A percentile compares a stretch with the other conserved stretches of the same genome.
Evolutionary conservation across 2,888 invertebrate species (phyloP).

Genomic region (Volucella inanis): DNA sequence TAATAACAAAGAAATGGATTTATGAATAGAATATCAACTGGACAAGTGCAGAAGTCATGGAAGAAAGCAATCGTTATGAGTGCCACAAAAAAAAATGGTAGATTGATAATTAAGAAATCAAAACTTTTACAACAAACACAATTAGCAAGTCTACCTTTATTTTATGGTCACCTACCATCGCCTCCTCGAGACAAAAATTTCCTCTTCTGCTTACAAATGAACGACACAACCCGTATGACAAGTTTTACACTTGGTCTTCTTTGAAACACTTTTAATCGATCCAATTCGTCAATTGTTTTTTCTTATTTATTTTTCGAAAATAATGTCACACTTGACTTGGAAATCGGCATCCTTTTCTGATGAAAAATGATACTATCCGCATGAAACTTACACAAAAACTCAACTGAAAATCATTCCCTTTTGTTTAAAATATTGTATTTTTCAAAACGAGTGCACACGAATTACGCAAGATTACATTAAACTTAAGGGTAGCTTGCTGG

Average conservation of each 20-base stretch:
- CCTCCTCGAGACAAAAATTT: conserved; percentile 27
- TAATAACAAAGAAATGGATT: too few relatives aligned
- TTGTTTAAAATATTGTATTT: conserved; percentile 1
- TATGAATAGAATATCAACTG: too few relatives aligned
- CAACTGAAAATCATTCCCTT: conserved; percentile 41
- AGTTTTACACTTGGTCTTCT: conserved; percentile 45
- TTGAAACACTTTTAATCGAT: conserved; percentile 48
- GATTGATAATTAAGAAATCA: too few relatives aligned
- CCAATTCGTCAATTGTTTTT: conserved; percentile 37
- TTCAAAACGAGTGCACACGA: background rate
- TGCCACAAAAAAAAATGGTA: too few relatives aligned
- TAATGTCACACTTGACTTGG: background rate
- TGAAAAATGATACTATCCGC: conserved; percentile 9
- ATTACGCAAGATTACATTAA: background rate
- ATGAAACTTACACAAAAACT: conserved; percentile 30
- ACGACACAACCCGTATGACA: conserved; percentile 36
- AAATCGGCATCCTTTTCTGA: background rate
- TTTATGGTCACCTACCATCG: conserved; percentile 33
- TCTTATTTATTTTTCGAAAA: conserved; percentile 1
- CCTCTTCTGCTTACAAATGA: conserved; percentile 50
- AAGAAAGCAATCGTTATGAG: too few relatives aligned
- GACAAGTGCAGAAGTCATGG: too few relatives aligned
- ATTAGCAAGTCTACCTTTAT: background rate
- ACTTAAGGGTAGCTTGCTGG: conserved; percentile 29
- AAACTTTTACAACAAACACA: background rate